phyloP scores from a whole-genome alignment of 2,113 vertebrate species.

The Anas platyrhynchos region DNA sequence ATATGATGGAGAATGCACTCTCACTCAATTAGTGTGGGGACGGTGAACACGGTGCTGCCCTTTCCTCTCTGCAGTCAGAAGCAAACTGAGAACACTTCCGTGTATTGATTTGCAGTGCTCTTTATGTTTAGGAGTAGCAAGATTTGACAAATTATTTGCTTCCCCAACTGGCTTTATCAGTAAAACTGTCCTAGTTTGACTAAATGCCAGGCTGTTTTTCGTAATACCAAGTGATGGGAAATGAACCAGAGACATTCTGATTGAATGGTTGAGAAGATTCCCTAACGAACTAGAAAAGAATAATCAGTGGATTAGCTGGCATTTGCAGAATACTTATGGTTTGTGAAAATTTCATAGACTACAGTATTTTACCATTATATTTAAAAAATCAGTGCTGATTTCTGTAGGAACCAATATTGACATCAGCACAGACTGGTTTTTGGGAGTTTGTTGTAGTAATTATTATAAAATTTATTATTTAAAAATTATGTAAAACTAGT shows the following conservation, averaged over 20 bases:
- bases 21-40: conserved; percentile 31
- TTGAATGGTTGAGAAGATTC: conserved; percentile 27
- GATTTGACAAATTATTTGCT: conserved; percentile 80
- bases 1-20: conserved; percentile 6
- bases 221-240: conserved; percentile 74
- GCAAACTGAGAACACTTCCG: conserved; percentile 71
- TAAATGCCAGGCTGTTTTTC: conserved; percentile 60
- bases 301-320: neutral
- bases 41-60: conserved; percentile 37
- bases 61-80: conserved; percentile 64
- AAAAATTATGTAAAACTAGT: neutral
- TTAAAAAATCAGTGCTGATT: neutral
- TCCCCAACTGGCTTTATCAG: conserved; percentile 77
- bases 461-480: neutral
- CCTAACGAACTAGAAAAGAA: neutral
- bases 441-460: neutral
- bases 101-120: conserved; percentile 75
- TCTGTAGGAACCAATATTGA: neutral
- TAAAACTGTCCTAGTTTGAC: conserved; percentile 63
- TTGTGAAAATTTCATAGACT: neutral
- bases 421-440: neutral
- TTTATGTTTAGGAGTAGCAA: conserved; percentile 51
- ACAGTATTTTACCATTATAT: neutral
- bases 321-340: neutral
- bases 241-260: conserved; percentile 63